These are phyloP conservation scores for Halictus ligatus DNA, from an alignment of 2,888 invertebrate genomes.

Conservation along the genomic window DNA sequence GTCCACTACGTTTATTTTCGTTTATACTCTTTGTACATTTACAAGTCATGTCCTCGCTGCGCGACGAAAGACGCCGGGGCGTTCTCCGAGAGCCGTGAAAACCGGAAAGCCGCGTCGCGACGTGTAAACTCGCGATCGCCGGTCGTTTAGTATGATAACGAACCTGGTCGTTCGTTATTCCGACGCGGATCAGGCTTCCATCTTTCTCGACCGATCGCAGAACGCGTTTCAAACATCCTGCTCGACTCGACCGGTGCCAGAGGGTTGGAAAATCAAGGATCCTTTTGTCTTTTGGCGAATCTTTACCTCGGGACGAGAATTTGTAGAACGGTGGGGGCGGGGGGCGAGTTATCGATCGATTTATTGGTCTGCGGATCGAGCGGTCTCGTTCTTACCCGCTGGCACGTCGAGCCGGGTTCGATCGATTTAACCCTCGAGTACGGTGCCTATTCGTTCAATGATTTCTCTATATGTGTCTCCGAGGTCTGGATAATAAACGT, in stretches of 20 bases:
- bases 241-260: neutral
- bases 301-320: neutral
- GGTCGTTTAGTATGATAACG: neutral
- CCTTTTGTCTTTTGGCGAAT: neutral
- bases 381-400: slow-evolving; percentile 7
- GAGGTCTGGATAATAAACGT: too few species aligned
- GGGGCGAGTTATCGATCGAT: neutral
- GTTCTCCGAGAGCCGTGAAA: slow-evolving; percentile 55
- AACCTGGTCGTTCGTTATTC: neutral
- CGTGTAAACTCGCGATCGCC: neutral
- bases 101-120: slow-evolving; percentile 65
- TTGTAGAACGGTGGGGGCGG: neutral
- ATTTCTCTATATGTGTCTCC: too few species aligned
- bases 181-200: neutral
- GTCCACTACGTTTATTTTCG: slow-evolving; percentile 30
- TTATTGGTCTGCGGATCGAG: slow-evolving; percentile 9
- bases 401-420: slow-evolving; percentile 11
- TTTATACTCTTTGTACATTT: slow-evolving; percentile 41
- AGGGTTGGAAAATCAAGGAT: neutral
- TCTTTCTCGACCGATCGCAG: slow-evolving; percentile 9
- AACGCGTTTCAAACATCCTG: neutral
- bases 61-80: slow-evolving; percentile 1
- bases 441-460: slow-evolving; percentile 5
- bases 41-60: slow-evolving; percentile 29
- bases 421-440: slow-evolving; percentile 41